phyloP scores from a whole-genome alignment of 2,113 vertebrate genomes.

The Microtus pennsylvanicus region DNA sequence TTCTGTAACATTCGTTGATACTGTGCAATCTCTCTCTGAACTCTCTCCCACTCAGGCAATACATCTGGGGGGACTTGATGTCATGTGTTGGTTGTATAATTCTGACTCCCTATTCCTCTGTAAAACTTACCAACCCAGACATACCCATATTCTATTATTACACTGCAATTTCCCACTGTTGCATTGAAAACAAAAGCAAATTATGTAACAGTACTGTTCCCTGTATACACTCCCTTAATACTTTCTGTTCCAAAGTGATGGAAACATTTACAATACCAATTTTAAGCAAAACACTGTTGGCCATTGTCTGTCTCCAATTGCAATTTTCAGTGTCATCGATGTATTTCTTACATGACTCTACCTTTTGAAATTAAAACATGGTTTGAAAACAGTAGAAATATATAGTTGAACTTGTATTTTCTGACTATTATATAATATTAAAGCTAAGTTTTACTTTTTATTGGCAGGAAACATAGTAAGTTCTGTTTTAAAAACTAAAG shows the following conservation, averaged over 20 bases:
- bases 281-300: slow-evolving; percentile 52
- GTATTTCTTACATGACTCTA: slow-evolving; percentile 3
- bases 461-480: not conserved
- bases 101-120: not conserved
- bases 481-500: not conserved
- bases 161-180: slow-evolving; percentile 60
- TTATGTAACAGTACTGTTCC: slow-evolving; percentile 53
- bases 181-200: slow-evolving; percentile 66
- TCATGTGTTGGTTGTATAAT: not conserved
- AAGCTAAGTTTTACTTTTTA: not conserved
- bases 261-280: slow-evolving; percentile 46
- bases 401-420: slow-evolving; percentile 42
- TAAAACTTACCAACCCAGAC: not conserved
- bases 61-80: not conserved
- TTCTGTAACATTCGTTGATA: slow-evolving; percentile 21
- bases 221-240: slow-evolving; percentile 56
- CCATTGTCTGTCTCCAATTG: slow-evolving; percentile 24
- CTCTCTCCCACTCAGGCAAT: not conserved
- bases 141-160: slow-evolving; percentile 40
- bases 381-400: slow-evolving; percentile 49
- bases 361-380: slow-evolving; percentile 26
- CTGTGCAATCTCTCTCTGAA: not conserved
- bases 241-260: slow-evolving; percentile 16
- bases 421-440: not conserved
- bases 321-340: not conserved